Base-by-base conservation (phyloP, 2,888 invertebrate species). In the Hemaris fuciformis region DNA sequence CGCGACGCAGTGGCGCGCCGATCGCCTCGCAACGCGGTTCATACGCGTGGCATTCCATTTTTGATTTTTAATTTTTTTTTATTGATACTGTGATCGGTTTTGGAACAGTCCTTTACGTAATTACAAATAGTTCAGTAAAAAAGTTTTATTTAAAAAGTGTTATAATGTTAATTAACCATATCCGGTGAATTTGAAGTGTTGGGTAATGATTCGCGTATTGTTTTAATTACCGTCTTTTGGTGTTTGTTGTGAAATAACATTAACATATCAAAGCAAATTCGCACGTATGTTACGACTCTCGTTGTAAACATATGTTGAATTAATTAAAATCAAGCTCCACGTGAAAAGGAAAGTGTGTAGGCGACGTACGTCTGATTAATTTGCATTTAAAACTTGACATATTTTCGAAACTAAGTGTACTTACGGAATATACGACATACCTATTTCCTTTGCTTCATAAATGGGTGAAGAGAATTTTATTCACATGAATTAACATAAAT, bases 21-120 rank as follows among this genome's bases (percentile, higher is more conserved):
- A 41, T 60, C 60, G 60, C 38, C 48, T 60, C 48, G 41, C 60
- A 53, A 46, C 59, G 45, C 46, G 38, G 23, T 23, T 7, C 43
- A 43, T 57, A 41, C 62, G 64, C 66, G 69, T 66, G 66, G 59
- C 67, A 61, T 60, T 53, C 41, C 41, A 41, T 60, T 53, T 48
- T 23, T 15, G 23, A 48, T 62, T 38, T 46, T 59, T 45, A 25
- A 18, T 31, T 45, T 7, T 31, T 45, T 38, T 59, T 38, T 43
- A 7, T 23, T 38, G n/a, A 15, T 22, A 46, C 22, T 59, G 59
- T 34, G 34, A 59, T 23, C 42, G 13, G 23, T 23, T 34, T 34
- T 15, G 34, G 59, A 34, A 38, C 23, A 18, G 34, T 46, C n/a
- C 46, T 46, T 15, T 31, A n/a, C n/a, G n/a, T n/a, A 45, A 45